Base-by-base conservation (phyloP, 1,140 invertebrate species). In the Lutraria rhynchaena region DNA sequence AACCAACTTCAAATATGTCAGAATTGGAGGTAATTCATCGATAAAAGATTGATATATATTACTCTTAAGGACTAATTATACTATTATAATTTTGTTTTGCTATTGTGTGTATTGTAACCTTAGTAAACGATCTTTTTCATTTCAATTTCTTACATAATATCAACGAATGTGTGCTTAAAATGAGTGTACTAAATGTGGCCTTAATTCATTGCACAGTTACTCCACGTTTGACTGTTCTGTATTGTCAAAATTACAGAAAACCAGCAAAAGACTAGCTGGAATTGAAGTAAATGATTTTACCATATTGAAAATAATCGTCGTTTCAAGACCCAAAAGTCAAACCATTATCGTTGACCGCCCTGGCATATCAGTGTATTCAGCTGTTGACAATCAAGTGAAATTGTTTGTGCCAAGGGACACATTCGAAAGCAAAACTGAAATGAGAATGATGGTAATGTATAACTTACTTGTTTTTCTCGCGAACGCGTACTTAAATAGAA, bases 321-420 rank as follows among this genome's bases (percentile, higher is more conserved):
- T 74, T 17, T 33, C 71, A 24, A 41, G 71, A 60, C 71, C 53
- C 24, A 37, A 22, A 24, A 41, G 71, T 74, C 71, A 74, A 57
- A 58, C 19, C n/a, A 57, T 74, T 5, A 46, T 74, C 1, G 57
- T 74, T 24, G 71, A 74, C 31, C 55, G n/a, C 41, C 37, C 71
- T 27, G 71, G 71, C 3, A n/a, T 60, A n/a, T 41, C 53, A 11
- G 53, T 74, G 0, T 37, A 41, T 35, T 74, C 71, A 2, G 29
- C 55, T 1, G 24, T 57, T 33, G 71, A 74, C 24, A 74, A 58
- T 19, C 31, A 74, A 24, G 71, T 74, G 0, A 74, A 58, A 46
- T 27, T 74, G 2, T 74, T 58, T 27, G 41, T 60, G 11, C 71
- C 71, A 27, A 74, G 71, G 60, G 27, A 74, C 31, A 51, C 71